Percentiles rank a stretch among this genome's conserved stretches.
These are phyloP conservation scores for Mythimna loreyi DNA, from an alignment of 2,888 invertebrate species.

Conservation along the genomic window DNA sequence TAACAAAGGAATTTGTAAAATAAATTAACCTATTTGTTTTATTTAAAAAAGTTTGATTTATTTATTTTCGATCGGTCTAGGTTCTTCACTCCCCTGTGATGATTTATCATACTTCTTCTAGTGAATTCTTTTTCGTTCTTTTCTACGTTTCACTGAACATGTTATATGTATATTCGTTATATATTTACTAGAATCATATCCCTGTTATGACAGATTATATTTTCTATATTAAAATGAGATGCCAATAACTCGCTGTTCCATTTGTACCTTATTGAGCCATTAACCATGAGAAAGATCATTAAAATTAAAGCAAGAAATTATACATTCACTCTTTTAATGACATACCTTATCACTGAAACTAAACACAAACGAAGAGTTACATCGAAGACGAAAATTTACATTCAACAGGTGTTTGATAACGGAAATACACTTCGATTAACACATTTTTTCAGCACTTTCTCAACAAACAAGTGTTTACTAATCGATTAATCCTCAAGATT, in stretches of 20 bases:
- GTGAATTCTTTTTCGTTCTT: constrained; percentile 65
- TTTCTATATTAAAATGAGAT: constrained; percentile 88
- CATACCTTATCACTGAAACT: constrained; percentile 66
- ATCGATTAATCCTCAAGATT: constrained; percentile 2
- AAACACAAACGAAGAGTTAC: constrained; percentile 16
- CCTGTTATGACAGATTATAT: constrained; percentile 87
- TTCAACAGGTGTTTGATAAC: constrained; percentile 3
- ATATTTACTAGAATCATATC: constrained; percentile 82
- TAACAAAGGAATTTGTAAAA: constrained; percentile 91
- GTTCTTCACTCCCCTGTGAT: constrained; percentile 68
- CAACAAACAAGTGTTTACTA: constrained; percentile 13
- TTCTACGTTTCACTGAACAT: constrained; percentile 71
- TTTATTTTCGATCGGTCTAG: constrained; percentile 71
- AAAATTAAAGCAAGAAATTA: constrained; percentile 81
- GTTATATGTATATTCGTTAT: constrained; percentile 84
- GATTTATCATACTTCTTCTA: constrained; percentile 83
- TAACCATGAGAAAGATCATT: constrained; percentile 82
- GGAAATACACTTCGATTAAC: not conserved
- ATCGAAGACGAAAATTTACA: constrained; percentile 8
- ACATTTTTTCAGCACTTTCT: not conserved
- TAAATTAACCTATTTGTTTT: constrained; percentile 91
- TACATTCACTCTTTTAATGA: constrained; percentile 82
- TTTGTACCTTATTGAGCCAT: constrained; percentile 87
- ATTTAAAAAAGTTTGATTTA: constrained; percentile 83
- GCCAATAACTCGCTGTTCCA: constrained; percentile 84